Conservation (phyloP, 92 coral and sea anemone genomes). For the Zoanthus gigantus region DNA sequence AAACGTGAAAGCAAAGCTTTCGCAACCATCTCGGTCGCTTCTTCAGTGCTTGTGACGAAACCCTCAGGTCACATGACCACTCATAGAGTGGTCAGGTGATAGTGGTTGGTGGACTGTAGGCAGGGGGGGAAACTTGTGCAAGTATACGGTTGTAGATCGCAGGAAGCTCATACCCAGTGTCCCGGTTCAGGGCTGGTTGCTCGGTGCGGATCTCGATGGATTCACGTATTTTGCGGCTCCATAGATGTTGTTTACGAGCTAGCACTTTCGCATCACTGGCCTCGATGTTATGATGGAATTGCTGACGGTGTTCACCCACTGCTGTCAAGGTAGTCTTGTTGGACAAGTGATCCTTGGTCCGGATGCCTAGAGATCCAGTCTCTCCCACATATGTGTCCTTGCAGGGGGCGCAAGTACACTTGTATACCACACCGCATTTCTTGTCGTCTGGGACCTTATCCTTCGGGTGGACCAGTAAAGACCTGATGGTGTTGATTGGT, state of each 20-base stretch:
- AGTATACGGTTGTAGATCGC: too few species aligned
- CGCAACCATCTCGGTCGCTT: too few species aligned
- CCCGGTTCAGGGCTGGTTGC: too few species aligned
- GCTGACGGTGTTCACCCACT: conserved; percentile 38
- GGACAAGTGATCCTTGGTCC: conserved; percentile 35
- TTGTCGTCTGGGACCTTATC: conserved; percentile 1
- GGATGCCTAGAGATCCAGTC: neutral
- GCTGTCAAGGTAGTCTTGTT: conserved; percentile 27
- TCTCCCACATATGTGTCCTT: conserved; percentile 45
- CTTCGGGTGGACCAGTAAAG: conserved; percentile 40
- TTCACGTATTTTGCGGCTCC: too few species aligned
- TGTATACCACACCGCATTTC: conserved; percentile 16
- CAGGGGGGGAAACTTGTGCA: too few species aligned
- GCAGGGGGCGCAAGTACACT: conserved; percentile 29
- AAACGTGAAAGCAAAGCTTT: too few species aligned
- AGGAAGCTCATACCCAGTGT: too few species aligned
- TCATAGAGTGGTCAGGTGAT: too few species aligned
- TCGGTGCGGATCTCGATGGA: too few species aligned
- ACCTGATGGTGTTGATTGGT: conserved; percentile 44
- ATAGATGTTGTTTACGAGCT: neutral
- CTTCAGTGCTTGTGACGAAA: too few species aligned
- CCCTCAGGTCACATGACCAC: too few species aligned
- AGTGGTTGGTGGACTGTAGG: too few species aligned
- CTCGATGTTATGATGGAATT: neutral
- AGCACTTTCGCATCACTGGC: conserved; percentile 22